Evolutionary conservation across 1,140 invertebrate species (phyloP).

Genomic region (Brachionus paranguensis): DNA sequence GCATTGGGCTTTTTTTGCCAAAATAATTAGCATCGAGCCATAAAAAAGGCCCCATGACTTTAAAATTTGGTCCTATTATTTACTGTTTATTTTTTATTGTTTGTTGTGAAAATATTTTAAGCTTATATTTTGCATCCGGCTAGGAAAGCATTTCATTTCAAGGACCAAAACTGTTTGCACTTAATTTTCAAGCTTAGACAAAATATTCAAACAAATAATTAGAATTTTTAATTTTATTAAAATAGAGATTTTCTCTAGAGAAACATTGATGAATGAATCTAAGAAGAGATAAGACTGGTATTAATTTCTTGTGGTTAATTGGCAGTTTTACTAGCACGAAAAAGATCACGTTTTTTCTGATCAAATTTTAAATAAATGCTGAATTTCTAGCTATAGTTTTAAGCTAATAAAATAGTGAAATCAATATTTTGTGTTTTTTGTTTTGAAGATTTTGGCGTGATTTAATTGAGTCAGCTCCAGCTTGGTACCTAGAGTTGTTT

Average conservation of each 20-base stretch:
- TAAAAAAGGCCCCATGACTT: no score
- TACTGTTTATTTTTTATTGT: neutral
- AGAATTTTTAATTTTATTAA: neutral
- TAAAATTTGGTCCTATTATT: neutral
- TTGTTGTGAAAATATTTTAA: neutral
- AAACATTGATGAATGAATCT: neutral
- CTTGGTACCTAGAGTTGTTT: neutral
- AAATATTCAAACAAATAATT: neutral
- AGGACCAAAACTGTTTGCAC: neutral
- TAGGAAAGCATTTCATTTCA: neutral
- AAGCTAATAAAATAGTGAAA: neutral
- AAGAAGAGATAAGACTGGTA: neutral
- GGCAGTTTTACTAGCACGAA: neutral
- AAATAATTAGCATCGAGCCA: no score
- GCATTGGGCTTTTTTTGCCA: no score
- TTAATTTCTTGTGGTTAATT: neutral
- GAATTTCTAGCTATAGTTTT: neutral
- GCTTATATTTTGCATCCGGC: neutral
- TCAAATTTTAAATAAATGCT: neutral
- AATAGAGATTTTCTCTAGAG: neutral
- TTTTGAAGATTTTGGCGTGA: neutral
- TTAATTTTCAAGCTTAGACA: neutral
- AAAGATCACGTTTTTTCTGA: neutral
- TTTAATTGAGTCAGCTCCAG: neutral
- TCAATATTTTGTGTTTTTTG: neutral